Percentiles rank a stretch among this genome's conserved stretches.
These are phyloP conservation scores for Leptodactylus fuscus DNA, from an alignment of 2,113 vertebrate genomes.

Conservation along the genomic window DNA sequence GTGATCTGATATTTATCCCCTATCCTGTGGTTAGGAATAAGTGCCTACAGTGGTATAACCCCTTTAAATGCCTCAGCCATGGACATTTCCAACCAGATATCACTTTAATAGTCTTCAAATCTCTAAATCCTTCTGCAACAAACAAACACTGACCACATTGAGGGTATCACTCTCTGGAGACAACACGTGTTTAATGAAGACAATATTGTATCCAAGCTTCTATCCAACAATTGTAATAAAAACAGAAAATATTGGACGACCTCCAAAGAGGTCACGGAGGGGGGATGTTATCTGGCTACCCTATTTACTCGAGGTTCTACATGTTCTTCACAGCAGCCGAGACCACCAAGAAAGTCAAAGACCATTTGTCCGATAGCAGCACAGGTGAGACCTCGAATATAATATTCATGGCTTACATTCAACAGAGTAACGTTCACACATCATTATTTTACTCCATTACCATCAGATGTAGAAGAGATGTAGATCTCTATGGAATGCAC, in stretches of 20 bases:
- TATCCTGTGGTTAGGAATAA: no score
- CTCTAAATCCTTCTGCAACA: not conserved
- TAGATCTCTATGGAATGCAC: no score
- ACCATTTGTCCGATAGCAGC: no score
- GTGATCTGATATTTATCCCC: no score
- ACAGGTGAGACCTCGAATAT: no score
- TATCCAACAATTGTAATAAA: constrained; percentile 9
- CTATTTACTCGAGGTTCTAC: not conserved
- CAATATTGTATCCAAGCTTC: not conserved
- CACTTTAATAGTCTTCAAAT: not conserved
- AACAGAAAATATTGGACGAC: not conserved
- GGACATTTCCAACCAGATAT: no score
- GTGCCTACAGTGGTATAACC: no score
- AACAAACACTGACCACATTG: not conserved
- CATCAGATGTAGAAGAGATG: no score
- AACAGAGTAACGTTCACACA: no score
- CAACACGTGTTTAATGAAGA: constrained; percentile 6
- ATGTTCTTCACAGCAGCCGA: not conserved
- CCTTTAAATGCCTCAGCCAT: not conserved
- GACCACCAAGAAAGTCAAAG: not conserved
- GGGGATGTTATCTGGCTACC: not conserved
- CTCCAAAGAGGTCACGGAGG: not conserved
- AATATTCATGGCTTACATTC: no score
- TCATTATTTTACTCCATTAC: no score
- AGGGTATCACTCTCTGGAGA: not conserved